Conservation (phyloP, 2,888 invertebrate genomes). For the Macrosoma leucophasiata region DNA sequence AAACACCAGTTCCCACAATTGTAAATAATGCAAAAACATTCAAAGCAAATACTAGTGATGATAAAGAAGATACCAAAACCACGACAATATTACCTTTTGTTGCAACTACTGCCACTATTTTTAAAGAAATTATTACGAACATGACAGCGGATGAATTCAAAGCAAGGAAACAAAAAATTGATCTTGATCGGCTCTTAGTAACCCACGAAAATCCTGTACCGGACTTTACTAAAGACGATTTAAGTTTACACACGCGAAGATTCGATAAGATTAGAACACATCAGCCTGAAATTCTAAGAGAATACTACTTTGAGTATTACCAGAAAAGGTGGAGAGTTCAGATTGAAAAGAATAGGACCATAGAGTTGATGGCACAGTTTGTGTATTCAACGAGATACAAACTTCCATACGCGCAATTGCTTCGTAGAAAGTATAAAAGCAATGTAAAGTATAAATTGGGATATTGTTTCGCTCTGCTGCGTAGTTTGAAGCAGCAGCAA, state of each 20-base stretch:
- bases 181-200: conserved; percentile 24
- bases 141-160: conserved; percentile 20
- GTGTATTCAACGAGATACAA: conserved; percentile 37
- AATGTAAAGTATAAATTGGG: conserved; percentile 34
- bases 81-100: neutral
- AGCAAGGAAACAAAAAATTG: conserved; percentile 11
- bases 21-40: too few relatives aligned
- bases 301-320: conserved; percentile 8
- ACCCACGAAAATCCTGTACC: conserved; percentile 16
- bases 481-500: conserved; percentile 32
- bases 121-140: conserved; percentile 10
- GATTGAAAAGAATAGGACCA: conserved; percentile 17
- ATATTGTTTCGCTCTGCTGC: conserved; percentile 31
- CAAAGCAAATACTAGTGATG: too few relatives aligned
- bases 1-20: too few relatives aligned
- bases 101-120: conserved; percentile 4
- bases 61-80: too few relatives aligned
- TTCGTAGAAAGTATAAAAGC: conserved; percentile 34
- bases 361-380: conserved; percentile 37
- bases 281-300: conserved; percentile 8
- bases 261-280: conserved; percentile 23
- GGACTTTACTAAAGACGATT: conserved; percentile 27
- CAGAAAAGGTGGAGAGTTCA: neutral
- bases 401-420: conserved; percentile 29
- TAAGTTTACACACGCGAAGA: conserved; percentile 26